Evolutionary conservation across 2,113 vertebrate species (phyloP).

Genomic region (Mormyrus iriodes): DNA sequence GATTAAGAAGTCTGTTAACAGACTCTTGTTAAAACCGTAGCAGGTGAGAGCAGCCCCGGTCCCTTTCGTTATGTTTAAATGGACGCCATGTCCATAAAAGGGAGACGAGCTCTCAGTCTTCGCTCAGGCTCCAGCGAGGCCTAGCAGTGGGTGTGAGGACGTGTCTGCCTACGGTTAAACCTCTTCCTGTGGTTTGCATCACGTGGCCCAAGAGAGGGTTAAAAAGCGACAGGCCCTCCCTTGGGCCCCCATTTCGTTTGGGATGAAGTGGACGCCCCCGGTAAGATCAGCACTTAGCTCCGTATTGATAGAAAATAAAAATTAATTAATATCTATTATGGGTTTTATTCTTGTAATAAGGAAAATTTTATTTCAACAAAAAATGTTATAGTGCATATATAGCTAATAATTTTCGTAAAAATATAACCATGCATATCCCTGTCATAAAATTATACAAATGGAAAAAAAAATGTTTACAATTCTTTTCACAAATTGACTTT

Average conservation of each 20-base stretch:
- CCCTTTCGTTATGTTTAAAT: background rate
- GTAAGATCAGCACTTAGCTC: constrained; percentile 18
- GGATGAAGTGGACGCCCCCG: constrained; percentile 41
- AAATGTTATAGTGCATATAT: background rate
- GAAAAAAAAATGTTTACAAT: background rate
- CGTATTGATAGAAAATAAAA: background rate
- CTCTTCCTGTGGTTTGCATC: constrained; percentile 71
- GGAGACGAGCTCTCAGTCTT: background rate
- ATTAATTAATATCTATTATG: background rate
- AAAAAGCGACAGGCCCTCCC: constrained; percentile 59
- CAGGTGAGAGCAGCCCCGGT: background rate
- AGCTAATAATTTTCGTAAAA: background rate
- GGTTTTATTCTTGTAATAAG: background rate
- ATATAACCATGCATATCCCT: background rate
- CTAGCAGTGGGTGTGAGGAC: constrained; percentile 30
- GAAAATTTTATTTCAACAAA: background rate
- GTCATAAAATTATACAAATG: background rate
- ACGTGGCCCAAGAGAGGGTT: constrained; percentile 57
- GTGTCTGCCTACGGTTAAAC: constrained; percentile 49
- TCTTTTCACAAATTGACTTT: background rate
- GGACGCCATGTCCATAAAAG: constrained; percentile 26
- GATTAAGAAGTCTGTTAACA: background rate
- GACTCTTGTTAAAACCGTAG: background rate
- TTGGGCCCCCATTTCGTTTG: constrained; percentile 48
- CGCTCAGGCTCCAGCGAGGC: background rate